Conservation (phyloP, 2,113 vertebrate genomes). For the Pomatorhinus ruficollis region DNA sequence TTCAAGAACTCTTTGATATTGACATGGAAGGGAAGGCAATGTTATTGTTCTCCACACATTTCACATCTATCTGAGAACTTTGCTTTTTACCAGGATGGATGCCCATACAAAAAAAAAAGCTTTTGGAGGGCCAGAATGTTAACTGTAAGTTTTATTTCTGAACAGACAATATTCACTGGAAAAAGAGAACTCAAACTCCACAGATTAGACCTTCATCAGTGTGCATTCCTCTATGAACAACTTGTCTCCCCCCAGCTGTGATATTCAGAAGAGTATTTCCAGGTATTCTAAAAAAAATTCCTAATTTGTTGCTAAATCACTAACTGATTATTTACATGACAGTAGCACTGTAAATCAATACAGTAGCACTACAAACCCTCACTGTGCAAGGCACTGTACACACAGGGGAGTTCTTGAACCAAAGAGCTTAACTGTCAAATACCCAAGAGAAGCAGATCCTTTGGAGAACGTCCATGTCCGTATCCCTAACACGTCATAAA, state of each 20-base stretch:
- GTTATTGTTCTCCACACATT: not conserved
- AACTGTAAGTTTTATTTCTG: not conserved
- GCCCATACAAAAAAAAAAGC: not conserved
- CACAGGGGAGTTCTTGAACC: not conserved
- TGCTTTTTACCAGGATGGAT: not conserved
- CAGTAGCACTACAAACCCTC: not conserved
- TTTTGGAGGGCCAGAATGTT: not conserved
- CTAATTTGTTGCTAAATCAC: not conserved
- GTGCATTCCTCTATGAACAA: not conserved
- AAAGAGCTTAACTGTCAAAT: not conserved
- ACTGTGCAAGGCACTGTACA: not conserved
- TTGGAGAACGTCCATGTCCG: not conserved
- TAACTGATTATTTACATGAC: not conserved
- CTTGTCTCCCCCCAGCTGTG: not conserved
- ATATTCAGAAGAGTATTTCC: not conserved
- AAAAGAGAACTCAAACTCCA: not conserved
- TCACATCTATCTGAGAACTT: not conserved
- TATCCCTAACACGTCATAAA: not conserved
- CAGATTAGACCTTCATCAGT: not conserved
- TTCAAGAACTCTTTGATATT: not conserved
- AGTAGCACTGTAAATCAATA: not conserved
- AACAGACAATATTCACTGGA: not conserved
- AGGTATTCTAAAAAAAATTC: not conserved
- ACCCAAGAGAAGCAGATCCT: not conserved
- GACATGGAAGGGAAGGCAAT: not conserved